Evolutionary conservation across 2,888 invertebrate species (phyloP).

Genomic region (Leptinotarsa rubiginosa): DNA sequence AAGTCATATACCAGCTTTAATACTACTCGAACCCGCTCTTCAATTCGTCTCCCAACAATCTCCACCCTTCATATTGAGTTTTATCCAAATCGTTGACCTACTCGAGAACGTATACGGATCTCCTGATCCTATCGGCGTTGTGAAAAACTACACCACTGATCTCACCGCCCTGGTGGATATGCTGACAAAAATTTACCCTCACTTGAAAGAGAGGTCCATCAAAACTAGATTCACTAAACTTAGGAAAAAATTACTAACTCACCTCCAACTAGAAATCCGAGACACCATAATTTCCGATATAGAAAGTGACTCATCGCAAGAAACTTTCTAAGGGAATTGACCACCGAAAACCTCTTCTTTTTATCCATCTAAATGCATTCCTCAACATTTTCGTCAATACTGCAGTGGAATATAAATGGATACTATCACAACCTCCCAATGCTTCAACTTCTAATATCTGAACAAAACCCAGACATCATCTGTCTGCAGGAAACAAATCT

Average conservation of each 20-base stretch:
- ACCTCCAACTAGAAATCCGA: background rate
- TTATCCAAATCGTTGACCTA: background rate
- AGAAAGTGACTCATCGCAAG: background rate
- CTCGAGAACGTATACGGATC: background rate
- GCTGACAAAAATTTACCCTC: background rate
- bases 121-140: background rate
- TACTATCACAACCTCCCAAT: background rate
- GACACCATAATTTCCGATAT: background rate
- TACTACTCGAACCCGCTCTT: background rate
- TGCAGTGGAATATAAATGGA: background rate
- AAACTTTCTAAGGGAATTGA: background rate
- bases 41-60: background rate
- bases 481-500: slow-evolving; percentile 1
- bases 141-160: background rate
- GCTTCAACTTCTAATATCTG: background rate
- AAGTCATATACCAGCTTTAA: background rate
- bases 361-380: background rate
- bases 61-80: background rate
- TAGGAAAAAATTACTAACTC: background rate
- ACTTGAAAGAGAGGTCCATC: background rate
- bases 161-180: background rate
- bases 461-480: background rate
- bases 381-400: background rate
- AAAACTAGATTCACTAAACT: background rate
- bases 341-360: background rate